phyloP scores from a whole-genome alignment of 2,797 vertebrate species.

The Hoplostethus atlanticus region DNA sequence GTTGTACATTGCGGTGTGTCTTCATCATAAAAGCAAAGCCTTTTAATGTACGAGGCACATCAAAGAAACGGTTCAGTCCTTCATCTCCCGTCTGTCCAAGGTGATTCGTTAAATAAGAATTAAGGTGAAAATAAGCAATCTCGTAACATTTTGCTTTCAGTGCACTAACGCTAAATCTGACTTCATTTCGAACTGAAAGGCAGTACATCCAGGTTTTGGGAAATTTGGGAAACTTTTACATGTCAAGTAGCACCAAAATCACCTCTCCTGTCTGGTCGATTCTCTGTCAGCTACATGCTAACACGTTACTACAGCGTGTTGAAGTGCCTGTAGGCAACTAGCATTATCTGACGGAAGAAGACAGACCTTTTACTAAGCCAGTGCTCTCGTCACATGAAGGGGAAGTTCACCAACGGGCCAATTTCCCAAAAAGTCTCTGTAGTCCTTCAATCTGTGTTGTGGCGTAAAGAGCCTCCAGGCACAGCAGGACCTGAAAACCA shows the following conservation, averaged over 20 bases:
- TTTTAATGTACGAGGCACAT: conserved; percentile 15
- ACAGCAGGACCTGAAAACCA: background rate
- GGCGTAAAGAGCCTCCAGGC: background rate
- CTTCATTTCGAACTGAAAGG: background rate
- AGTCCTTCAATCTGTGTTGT: background rate
- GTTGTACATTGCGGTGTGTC: conserved; percentile 36
- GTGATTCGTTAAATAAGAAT: conserved; percentile 30
- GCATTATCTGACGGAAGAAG: too few relatives aligned
- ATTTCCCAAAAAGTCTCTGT: too few relatives aligned
- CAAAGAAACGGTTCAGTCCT: conserved; percentile 8
- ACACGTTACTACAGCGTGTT: too few relatives aligned
- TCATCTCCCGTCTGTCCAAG: conserved; percentile 16
- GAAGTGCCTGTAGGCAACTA: too few relatives aligned
- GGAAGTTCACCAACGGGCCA: too few relatives aligned
- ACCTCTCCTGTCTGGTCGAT: too few relatives aligned
- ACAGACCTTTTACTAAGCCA: too few relatives aligned
- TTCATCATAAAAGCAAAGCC: conserved; percentile 17
- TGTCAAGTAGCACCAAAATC: too few relatives aligned
- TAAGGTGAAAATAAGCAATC: conserved; percentile 47
- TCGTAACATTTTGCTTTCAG: conserved; percentile 9
- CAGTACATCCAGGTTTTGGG: too few relatives aligned
- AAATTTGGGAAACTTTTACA: too few relatives aligned
- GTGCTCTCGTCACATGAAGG: too few relatives aligned
- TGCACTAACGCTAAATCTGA: background rate
- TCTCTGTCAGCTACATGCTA: too few relatives aligned